Percentiles rank a stretch among this genome's conserved stretches.
Evolutionary conservation across 2,113 vertebrate genomes (phyloP).

Genomic region (Crotophaga sulcirostris): DNA sequence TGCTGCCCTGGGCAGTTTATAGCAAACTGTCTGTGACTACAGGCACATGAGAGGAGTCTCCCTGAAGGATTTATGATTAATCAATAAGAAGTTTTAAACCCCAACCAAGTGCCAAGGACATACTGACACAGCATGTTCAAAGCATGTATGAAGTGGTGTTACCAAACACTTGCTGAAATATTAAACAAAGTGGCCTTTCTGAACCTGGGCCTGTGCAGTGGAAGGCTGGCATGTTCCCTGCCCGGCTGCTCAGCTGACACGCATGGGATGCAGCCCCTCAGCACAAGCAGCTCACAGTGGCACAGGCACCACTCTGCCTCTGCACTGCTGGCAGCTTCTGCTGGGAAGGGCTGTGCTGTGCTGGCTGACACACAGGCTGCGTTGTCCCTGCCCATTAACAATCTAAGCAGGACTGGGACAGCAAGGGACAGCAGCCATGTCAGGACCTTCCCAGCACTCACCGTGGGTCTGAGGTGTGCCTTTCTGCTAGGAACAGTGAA

Average conservation of each 20-base stretch:
- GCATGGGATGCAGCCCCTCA: accelerated
- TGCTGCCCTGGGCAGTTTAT: not conserved
- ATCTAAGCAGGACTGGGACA: not conserved
- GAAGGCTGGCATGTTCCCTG: accelerated
- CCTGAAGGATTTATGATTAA: constrained; percentile 3
- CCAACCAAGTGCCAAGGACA: not conserved
- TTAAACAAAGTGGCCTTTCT: not conserved
- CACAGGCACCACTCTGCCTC: accelerated
- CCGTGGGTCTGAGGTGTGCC: accelerated
- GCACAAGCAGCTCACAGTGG: not conserved
- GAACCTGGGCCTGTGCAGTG: not conserved
- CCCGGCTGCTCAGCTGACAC: accelerated
- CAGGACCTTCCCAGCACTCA: not conserved
- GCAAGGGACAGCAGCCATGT: accelerated
- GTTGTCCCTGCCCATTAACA: not conserved
- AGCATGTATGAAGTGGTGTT: not conserved
- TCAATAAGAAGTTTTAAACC: not conserved
- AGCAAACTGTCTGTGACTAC: not conserved
- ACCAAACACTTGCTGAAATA: not conserved
- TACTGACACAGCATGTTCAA: not conserved
- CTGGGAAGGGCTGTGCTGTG: not conserved
- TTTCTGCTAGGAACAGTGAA: not conserved
- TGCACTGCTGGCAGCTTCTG: not conserved
- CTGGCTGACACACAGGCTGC: not conserved
- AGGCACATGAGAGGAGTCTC: not conserved